Conservation (phyloP, 2,888 invertebrate species). For the Lithosia quadra region DNA sequence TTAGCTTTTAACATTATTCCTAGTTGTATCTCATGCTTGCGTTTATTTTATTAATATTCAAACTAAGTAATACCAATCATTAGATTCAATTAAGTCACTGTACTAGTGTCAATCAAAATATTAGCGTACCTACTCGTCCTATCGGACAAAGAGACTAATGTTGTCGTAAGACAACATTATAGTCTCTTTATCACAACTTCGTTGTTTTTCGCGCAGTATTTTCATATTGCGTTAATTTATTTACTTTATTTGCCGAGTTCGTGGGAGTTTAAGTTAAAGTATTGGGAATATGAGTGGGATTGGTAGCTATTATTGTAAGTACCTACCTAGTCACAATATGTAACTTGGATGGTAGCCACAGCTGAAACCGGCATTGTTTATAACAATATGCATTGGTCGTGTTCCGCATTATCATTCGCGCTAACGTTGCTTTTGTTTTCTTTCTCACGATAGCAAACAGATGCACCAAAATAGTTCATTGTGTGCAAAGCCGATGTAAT, state of each 20-base stretch:
- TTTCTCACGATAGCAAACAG: constrained; percentile 7
- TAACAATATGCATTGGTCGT: not conserved
- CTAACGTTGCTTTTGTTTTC: not conserved
- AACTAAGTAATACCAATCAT: not conserved
- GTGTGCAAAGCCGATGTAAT: constrained; percentile 6
- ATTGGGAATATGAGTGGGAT: too few species aligned
- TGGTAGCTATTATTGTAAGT: too few species aligned
- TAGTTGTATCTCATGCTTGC: not conserved
- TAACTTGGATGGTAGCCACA: not conserved
- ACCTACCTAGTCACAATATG: not conserved
- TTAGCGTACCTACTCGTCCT: too few species aligned
- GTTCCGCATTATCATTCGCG: not conserved
- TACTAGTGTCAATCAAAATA: not conserved
- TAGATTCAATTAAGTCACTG: not conserved
- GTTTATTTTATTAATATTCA: not conserved
- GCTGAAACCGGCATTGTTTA: not conserved
- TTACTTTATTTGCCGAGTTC: too few species aligned
- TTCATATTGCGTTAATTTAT: too few species aligned
- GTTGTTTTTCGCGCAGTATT: too few species aligned
- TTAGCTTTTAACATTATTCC: constrained; percentile 23
- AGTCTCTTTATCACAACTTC: too few species aligned
- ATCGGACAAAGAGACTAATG: too few species aligned
- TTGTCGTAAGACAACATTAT: too few species aligned
- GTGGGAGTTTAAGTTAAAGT: too few species aligned
- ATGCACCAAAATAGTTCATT: constrained; percentile 9